Conservation (phyloP, 2,888 invertebrate species). For the Blomia tropicalis region DNA sequence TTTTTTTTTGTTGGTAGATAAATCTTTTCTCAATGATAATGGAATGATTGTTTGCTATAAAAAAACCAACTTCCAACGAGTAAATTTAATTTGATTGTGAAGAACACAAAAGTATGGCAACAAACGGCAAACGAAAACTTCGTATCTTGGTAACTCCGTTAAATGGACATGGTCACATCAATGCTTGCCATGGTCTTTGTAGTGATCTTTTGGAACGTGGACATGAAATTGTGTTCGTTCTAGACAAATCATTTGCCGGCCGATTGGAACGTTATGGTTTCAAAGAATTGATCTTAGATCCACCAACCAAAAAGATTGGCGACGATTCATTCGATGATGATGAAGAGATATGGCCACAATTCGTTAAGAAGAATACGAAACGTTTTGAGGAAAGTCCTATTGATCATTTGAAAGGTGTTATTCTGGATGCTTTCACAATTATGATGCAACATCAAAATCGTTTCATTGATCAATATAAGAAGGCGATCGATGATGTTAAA, state of each 20-base stretch:
- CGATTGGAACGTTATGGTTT: background rate
- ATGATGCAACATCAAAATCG: background rate
- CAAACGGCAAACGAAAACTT: background rate
- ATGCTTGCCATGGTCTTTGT: conserved; percentile 7
- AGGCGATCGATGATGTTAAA: background rate
- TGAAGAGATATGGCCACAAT: background rate
- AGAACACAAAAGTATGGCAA: no score
- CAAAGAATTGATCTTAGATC: background rate
- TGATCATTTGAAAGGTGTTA: background rate
- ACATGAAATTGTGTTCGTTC: background rate
- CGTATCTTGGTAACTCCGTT: background rate
- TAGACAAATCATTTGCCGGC: background rate
- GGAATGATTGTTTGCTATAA: no score
- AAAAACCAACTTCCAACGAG: no score
- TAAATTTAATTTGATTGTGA: no score
- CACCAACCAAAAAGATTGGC: background rate
- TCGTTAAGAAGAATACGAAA: background rate
- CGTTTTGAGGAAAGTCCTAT: background rate
- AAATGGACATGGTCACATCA: conserved; percentile 3
- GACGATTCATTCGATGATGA: background rate
- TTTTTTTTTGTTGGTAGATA: no score
- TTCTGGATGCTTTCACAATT: background rate
- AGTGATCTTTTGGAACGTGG: background rate
- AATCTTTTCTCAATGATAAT: no score
- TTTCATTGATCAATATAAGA: background rate